Percentiles rank a stretch among this genome's conserved stretches.
These are phyloP conservation scores for Panthera leo DNA, from an alignment of 2,113 vertebrate genomes.

Conservation along the genomic window DNA sequence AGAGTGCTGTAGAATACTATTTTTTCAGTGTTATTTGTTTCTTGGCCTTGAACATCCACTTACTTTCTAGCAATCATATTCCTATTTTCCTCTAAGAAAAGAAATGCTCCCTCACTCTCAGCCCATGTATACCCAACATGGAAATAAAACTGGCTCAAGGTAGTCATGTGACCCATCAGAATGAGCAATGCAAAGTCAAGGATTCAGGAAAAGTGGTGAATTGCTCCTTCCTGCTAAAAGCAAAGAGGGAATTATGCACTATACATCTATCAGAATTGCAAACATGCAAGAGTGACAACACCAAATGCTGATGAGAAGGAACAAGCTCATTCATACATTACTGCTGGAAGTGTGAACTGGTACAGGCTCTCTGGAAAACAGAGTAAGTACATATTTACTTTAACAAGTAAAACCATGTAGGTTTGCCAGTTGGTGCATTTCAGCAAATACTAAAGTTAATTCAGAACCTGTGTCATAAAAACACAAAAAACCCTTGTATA, in stretches of 20 bases:
- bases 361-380: background rate
- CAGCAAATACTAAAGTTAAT: background rate
- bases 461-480: background rate
- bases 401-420: background rate
- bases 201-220: no score
- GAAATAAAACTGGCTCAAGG: background rate
- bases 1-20: background rate
- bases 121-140: background rate
- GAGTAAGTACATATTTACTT: background rate
- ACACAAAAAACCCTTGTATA: background rate
- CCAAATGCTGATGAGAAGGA: background rate
- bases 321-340: no score
- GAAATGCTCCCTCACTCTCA: background rate
- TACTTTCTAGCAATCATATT: background rate
- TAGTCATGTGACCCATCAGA: background rate
- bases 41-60: background rate
- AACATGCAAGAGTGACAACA: background rate
- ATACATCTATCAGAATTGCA: background rate
- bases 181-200: background rate
- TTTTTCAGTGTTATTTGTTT: background rate
- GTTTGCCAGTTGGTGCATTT: background rate
- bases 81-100: background rate
- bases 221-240: background rate
- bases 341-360: background rate
- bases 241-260: background rate